Evolutionary conservation across 1,140 invertebrate species (phyloP).

Genomic region (Zelostemma sp.): DNA sequence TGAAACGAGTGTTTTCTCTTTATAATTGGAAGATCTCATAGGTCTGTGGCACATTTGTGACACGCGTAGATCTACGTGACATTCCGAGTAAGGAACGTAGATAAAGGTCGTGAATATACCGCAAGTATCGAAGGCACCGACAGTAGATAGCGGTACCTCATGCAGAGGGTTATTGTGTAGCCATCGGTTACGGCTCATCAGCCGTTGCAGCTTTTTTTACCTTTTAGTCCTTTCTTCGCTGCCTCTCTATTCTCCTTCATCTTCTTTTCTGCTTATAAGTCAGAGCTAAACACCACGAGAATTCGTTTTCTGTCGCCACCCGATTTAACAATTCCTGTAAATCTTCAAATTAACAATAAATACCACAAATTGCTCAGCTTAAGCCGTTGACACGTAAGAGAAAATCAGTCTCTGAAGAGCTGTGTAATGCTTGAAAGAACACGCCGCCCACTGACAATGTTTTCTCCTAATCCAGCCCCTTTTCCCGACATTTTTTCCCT

Average conservation of each 20-base stretch:
- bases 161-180: conserved; percentile 64
- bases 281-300: conserved; percentile 13
- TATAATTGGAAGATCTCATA: not conserved
- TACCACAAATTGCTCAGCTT: conserved; percentile 54
- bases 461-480: too few species aligned
- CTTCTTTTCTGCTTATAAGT: conserved; percentile 17
- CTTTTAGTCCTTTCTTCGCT: conserved; percentile 47
- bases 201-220: conserved; percentile 53
- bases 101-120: conserved; percentile 47
- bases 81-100: conserved; percentile 23
- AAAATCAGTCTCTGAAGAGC: conserved; percentile 40
- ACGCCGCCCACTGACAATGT: conserved; percentile 13
- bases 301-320: conserved; percentile 5
- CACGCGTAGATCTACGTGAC: conserved; percentile 38
- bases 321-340: conserved; percentile 37
- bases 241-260: conserved; percentile 44
- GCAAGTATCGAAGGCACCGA: conserved; percentile 48
- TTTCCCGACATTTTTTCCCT: too few species aligned
- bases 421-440: conserved; percentile 39
- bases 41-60: conserved; percentile 26
- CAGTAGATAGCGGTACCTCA: conserved; percentile 64
- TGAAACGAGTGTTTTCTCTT: conserved; percentile 1
- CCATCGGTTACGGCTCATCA: conserved; percentile 67
- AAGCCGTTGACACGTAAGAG: conserved; percentile 25
- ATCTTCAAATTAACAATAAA: conserved; percentile 61